Conservation (phyloP, 2,797 vertebrate species). For the Echiichthys vipera region DNA sequence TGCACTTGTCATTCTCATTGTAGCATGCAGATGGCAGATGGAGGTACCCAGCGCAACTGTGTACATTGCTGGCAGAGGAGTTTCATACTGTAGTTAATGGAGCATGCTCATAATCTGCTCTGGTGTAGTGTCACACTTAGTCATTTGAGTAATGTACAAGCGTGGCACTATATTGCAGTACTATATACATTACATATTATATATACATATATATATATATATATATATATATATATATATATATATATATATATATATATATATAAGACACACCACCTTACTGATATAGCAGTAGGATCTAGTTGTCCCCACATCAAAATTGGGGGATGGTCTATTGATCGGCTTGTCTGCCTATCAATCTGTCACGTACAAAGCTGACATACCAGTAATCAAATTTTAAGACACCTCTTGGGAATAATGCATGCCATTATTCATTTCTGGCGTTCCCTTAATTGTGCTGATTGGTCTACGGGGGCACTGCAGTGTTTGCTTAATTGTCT, state of each 20-base stretch:
- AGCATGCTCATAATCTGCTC: neutral
- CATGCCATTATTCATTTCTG: slow-evolving; percentile 13
- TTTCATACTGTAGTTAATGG: slow-evolving; percentile 4
- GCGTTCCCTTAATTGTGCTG: slow-evolving; percentile 27
- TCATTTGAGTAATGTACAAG: neutral
- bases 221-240: no score
- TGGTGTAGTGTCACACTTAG: neutral
- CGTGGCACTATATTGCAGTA: neutral
- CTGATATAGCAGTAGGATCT: neutral
- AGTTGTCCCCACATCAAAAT: slow-evolving; percentile 4
- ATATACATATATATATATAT: no score
- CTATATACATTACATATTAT: no score
- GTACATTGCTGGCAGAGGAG: neutral
- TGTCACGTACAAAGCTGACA: slow-evolving; percentile 21
- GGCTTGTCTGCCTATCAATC: slow-evolving; percentile 12
- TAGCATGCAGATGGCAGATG: slow-evolving; percentile 7
- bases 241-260: neutral
- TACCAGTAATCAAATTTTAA: slow-evolving; percentile 29
- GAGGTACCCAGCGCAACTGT: neutral
- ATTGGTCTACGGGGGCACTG: neutral
- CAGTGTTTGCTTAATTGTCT: slow-evolving; percentile 4
- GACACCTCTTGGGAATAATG: slow-evolving; percentile 29
- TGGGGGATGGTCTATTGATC: neutral
- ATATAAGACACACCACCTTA: neutral
- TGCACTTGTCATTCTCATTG: neutral